Percentiles rank a stretch among this genome's conserved stretches.
Conservation (phyloP, 2,113 vertebrate species). For the Ornithorhynchus anatinus region DNA sequence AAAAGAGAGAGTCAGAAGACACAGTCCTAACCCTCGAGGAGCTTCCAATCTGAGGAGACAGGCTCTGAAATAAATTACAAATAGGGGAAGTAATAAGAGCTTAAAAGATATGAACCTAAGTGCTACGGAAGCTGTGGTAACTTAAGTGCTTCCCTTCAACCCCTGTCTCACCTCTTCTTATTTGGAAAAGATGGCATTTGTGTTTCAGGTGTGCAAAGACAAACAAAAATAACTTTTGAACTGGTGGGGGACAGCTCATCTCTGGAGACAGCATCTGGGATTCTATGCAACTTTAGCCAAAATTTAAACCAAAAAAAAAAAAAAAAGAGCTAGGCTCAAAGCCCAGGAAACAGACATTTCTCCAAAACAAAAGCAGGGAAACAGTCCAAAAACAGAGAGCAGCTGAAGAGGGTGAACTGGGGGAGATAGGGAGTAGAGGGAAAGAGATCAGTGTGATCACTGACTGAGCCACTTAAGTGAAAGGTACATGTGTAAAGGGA, state of each 20-base stretch:
- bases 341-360: conserved; percentile 10
- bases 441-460: too few relatives aligned
- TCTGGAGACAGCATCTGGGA: conserved; percentile 1
- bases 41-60: too few relatives aligned
- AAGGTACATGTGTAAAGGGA: too few relatives aligned
- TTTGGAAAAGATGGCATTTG: not conserved
- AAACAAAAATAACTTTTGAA: not conserved
- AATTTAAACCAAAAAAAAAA: conserved; percentile 25
- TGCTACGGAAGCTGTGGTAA: too few relatives aligned
- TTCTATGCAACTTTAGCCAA: not conserved
- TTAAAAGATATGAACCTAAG: too few relatives aligned
- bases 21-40: too few relatives aligned
- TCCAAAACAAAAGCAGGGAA: conserved; percentile 11
- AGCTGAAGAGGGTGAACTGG: not conserved
- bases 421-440: not conserved
- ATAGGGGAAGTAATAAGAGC: too few relatives aligned
- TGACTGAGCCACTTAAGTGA: too few relatives aligned
- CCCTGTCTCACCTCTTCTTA: not conserved
- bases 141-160: too few relatives aligned
- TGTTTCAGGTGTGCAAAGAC: not conserved
- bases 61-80: too few relatives aligned
- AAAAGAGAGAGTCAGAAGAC: too few relatives aligned
- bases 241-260: conserved; percentile 4
- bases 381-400: not conserved
- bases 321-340: conserved; percentile 5